Evolutionary conservation across 2,888 invertebrate species (phyloP), one percentile per base, ranked within the genome.

Genomic region (Heliconius sara): DNA sequence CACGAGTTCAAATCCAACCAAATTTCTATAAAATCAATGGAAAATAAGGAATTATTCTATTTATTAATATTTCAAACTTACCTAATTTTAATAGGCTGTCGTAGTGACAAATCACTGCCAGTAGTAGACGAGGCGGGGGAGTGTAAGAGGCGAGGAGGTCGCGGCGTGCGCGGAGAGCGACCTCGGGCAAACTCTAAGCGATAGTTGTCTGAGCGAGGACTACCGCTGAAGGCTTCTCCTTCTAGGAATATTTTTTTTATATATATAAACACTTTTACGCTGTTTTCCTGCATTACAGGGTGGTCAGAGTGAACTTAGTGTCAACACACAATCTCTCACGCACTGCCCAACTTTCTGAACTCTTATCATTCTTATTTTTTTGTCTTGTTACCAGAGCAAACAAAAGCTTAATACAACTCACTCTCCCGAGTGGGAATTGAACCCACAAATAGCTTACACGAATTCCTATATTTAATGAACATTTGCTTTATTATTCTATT

Each of bases 141-240:
- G 65, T 91, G 87, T 27, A 93, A 88, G 63, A 93, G 88, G 80
- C 94, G 93, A 73, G 93, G 93, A 3, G 93, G 85, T 81, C 93
- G 92, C 81, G 94, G 95, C 4, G 95, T 91, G 85, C 93, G 92
- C 76, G 93, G 93, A 16, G 88, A 86, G 84, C 96, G 95, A 0
- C 97, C 97, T 85, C 97, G 96, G 47, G 97, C 97, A 94, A 97
- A 97, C 93, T 97, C 96, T 90, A 96, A 95, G 85, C 97, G 95
- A 92, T 97, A 97, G 95, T 97, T 97, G 90, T 96, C 97, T 0
- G 94, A 95, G 81, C 92, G 92, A 0, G 95, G 95, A 79, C 93
- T 92, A 84, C 94, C 93, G 85, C 92, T 93, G 89, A 95, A 94
- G 65, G 93, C 92, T 60, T 89, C 90, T 6, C 89, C 90, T 47